Conservation (phyloP, 2,113 vertebrate species). For the Panthera tigris region DNA sequence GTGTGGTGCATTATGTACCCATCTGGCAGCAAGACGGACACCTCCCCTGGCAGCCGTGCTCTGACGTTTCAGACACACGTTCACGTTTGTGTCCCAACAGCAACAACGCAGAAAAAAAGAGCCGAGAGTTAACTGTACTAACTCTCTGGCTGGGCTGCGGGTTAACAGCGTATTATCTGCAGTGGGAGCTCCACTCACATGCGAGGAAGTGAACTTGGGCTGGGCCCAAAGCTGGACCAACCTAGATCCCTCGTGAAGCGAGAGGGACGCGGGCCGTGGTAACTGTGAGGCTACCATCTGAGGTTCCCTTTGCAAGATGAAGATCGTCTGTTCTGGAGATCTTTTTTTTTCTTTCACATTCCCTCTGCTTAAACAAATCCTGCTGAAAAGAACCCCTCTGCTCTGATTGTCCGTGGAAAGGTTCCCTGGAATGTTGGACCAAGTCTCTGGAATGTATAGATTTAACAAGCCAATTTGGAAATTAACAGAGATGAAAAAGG, state of each 20-base stretch:
- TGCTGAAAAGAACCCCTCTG: conserved; percentile 78
- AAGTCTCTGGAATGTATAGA: conserved; percentile 80
- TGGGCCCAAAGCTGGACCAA: background rate
- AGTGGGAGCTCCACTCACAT: background rate
- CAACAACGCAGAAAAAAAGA: conserved; percentile 47
- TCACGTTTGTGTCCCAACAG: conserved; percentile 72
- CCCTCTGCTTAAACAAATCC: conserved; percentile 80
- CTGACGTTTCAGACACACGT: conserved; percentile 77
- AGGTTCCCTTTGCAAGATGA: conserved; percentile 45
- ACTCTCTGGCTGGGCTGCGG: background rate
- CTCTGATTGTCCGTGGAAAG: conserved; percentile 81
- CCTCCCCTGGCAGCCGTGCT: conserved; percentile 65
- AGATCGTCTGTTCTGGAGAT: conserved; percentile 63
- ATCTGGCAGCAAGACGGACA: conserved; percentile 81
- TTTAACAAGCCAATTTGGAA: conserved; percentile 83
- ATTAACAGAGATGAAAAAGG: conserved; percentile 84
- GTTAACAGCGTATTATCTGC: background rate
- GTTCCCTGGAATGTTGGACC: conserved; percentile 78
- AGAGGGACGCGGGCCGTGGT: background rate
- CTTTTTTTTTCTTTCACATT: conserved; percentile 44
- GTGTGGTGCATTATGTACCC: conserved; percentile 81
- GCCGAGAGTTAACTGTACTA: background rate
- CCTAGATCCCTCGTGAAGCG: background rate
- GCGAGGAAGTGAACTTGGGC: background rate
- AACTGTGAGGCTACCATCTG: background rate